phyloP scores from a whole-genome alignment of 2,113 vertebrate genomes.

The Melanostigma gelatinosum region DNA sequence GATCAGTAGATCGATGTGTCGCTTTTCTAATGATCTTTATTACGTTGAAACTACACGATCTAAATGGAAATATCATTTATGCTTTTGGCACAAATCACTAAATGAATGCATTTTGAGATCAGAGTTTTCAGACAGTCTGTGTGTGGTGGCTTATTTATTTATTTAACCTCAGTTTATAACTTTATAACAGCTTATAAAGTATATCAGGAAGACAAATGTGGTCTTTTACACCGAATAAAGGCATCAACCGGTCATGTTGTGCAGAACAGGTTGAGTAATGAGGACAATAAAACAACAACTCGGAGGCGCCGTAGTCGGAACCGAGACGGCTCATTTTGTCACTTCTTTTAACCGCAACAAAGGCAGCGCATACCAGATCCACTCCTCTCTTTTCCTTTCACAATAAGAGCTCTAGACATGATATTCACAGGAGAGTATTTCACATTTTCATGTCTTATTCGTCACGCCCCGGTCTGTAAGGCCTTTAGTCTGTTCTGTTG shows the following conservation, averaged over 20 bases:
- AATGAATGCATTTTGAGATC: not conserved
- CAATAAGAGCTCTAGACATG: too few relatives aligned
- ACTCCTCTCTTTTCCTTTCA: too few relatives aligned
- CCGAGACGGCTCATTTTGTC: too few relatives aligned
- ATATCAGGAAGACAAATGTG: not conserved
- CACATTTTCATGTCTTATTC: too few relatives aligned
- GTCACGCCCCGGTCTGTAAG: too few relatives aligned
- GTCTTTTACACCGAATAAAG: not conserved
- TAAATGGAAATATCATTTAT: not conserved
- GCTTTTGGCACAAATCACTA: not conserved
- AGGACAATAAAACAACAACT: not conserved
- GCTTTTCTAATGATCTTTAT: constrained; percentile 2
- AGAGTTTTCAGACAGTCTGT: not conserved
- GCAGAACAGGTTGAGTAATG: not conserved
- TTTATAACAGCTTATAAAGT: not conserved
- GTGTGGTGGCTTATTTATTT: not conserved
- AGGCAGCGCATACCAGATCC: too few relatives aligned
- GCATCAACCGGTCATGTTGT: not conserved
- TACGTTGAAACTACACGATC: constrained; percentile 2
- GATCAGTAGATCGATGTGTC: constrained; percentile 28
- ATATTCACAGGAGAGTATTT: too few relatives aligned
- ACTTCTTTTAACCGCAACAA: too few relatives aligned
- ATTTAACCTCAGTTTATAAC: not conserved
- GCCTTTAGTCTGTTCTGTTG: too few relatives aligned
- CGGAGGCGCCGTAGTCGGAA: too few relatives aligned